These are phyloP conservation scores for Zygaena filipendulae DNA, from an alignment of 2,888 invertebrate genomes.

Conservation along the genomic window DNA sequence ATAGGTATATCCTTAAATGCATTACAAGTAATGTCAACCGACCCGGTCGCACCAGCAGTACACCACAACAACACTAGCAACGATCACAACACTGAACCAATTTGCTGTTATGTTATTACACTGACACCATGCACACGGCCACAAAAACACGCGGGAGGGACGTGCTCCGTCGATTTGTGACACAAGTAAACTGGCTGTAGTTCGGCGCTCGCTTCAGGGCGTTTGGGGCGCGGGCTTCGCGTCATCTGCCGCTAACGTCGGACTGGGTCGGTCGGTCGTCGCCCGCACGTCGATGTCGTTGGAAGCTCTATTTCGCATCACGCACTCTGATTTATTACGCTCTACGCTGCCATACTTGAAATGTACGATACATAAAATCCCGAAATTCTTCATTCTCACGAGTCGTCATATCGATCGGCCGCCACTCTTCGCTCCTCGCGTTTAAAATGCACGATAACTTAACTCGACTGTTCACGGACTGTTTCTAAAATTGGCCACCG, in stretches of 20 bases:
- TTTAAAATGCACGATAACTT: too few relatives aligned
- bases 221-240: constrained; percentile 42
- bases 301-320: constrained; percentile 47
- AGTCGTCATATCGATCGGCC: constrained; percentile 7
- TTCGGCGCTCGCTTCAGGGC: constrained; percentile 47
- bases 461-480: too few relatives aligned
- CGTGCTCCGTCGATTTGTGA: constrained; percentile 43
- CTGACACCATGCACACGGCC: constrained; percentile 58
- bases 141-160: constrained; percentile 39
- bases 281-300: constrained; percentile 44
- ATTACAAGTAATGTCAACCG: constrained; percentile 69
- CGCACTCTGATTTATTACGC: constrained; percentile 51
- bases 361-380: neutral
- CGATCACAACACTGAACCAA: constrained; percentile 58
- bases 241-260: constrained; percentile 33
- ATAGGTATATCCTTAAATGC: constrained; percentile 81
- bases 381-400: too few relatives aligned
- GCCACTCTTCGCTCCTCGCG: constrained; percentile 11
- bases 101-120: constrained; percentile 60
- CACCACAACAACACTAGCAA: constrained; percentile 30
- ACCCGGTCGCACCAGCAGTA: constrained; percentile 47
- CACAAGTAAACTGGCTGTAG: constrained; percentile 57
- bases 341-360: constrained; percentile 5
- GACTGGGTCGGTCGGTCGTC: constrained; percentile 37
- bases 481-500: constrained; percentile 38